A percentile compares a stretch with the other conserved stretches of the same genome.
phyloP scores from a whole-genome alignment of 2,888 invertebrate species.

The Melieria crassipennis region DNA sequence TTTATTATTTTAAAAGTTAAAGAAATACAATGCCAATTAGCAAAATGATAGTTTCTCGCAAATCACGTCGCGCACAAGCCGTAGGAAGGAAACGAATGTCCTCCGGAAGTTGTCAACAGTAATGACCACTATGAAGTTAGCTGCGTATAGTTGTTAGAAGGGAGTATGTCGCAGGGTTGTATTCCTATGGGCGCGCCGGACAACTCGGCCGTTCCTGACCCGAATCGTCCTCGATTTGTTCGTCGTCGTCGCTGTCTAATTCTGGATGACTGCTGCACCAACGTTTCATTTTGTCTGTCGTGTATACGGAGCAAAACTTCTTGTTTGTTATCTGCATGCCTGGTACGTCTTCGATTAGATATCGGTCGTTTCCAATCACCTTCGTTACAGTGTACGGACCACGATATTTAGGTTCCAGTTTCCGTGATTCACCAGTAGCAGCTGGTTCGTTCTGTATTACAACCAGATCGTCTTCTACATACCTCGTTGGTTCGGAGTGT shows the following conservation, averaged over 20 bases:
- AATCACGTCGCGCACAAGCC: too few relatives aligned
- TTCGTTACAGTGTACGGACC: constrained; percentile 34
- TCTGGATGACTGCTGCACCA: constrained; percentile 32
- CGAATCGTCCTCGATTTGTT: constrained; percentile 28
- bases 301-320: constrained; percentile 35
- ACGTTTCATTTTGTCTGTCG: constrained; percentile 39
- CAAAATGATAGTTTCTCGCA: too few relatives aligned
- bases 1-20: too few relatives aligned
- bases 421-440: constrained; percentile 35
- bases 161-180: too few relatives aligned
- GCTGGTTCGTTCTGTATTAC: constrained; percentile 27
- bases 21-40: too few relatives aligned
- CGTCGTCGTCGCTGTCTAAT: constrained; percentile 11
- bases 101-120: too few relatives aligned
- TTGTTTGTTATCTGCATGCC: constrained; percentile 27
- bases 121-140: too few relatives aligned
- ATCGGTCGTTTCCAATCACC: constrained; percentile 35
- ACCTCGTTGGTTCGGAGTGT: constrained; percentile 9
- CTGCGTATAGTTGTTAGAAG: too few relatives aligned
- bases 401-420: constrained; percentile 31
- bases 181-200: neutral
- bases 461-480: constrained; percentile 9
- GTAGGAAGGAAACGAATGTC: too few relatives aligned
- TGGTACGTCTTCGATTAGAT: constrained; percentile 38
- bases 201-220: constrained; percentile 27